Base-by-base conservation (phyloP, 2,888 invertebrate species). In the Timema cristinae region DNA sequence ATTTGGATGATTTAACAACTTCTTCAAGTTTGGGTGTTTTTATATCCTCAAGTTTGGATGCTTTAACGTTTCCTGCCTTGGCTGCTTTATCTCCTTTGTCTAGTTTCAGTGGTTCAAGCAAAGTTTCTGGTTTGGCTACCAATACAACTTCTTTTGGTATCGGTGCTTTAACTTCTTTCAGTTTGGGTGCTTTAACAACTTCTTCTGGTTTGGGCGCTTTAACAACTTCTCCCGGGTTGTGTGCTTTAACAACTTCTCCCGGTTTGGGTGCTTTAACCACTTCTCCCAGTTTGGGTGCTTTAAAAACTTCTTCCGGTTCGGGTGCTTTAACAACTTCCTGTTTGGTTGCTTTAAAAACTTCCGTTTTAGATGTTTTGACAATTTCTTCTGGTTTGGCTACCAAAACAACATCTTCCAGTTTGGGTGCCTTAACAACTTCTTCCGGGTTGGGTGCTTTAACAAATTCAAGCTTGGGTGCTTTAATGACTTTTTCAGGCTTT, bases 351-450 rank as follows among this genome's bases (percentile, higher is more conserved):
- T 74, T 49, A 50, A 49, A n/a, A 7, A 68, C 66, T 56, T 67
- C 50, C 5, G 50, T 16, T 13, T 50, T 61, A 7, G 15, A 49
- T 11, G 16, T 71, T 16, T 50, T 61, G 32, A 48, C 51, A 69
- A 71, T 66, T 59, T 71, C 71, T 69, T 71, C 71, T 49, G 73
- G 74, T 13, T 72, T 71, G 67, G 66, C 13, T n/a, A 70, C 59
- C 47, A 50, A 50, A 5, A 15, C 7, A 47, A 9, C 6, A 54
- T 74, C 71, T 69, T 71, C 71, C 50, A 73, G 74, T 13, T 72
- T 71, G 67, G 66, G n/a, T n/a, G 71, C 59, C 47, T 59, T 56
- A 5, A 15, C 7, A 47, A 9, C 6, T 48, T 9, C n/a, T 47
- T 66, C 13, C 4, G 0, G 11, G 5, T 66, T 66, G 48, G 48